A percentile compares a stretch with the other conserved stretches of the same genome.
These are phyloP conservation scores for Hydrophis major DNA, from an alignment of 2,797 vertebrate genomes.

Conservation along the genomic window DNA sequence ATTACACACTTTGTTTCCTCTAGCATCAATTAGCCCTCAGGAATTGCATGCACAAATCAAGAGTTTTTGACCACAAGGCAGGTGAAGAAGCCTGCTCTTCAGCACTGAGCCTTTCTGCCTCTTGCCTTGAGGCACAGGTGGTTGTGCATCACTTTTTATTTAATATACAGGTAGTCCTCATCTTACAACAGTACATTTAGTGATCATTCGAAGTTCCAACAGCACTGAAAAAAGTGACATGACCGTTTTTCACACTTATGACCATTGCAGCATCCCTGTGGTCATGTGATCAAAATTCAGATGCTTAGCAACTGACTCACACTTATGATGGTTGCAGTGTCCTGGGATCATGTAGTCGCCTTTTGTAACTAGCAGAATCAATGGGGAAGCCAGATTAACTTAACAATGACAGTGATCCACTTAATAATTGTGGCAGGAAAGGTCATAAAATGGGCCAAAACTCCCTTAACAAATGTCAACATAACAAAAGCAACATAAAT, in stretches of 20 bases:
- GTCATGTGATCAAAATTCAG: not conserved
- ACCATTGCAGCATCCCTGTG: not conserved
- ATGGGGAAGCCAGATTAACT: not conserved
- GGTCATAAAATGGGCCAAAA: not conserved
- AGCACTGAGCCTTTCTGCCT: not conserved
- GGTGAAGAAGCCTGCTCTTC: not conserved
- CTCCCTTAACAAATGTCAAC: not conserved
- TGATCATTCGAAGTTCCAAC: not conserved
- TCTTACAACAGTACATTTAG: not conserved
- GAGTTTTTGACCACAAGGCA: not conserved
- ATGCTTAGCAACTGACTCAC: not conserved
- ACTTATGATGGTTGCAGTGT: not conserved
- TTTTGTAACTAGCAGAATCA: not conserved
- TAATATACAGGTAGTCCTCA: not conserved
- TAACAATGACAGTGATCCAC: not conserved
- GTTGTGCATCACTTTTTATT: not conserved
- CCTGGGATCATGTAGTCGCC: not conserved
- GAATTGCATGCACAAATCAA: slow-evolving; percentile 25
- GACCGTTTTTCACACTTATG: not conserved
- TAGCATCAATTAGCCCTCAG: slow-evolving; percentile 46
- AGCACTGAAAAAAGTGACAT: not conserved
- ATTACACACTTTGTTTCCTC: slow-evolving; percentile 44
- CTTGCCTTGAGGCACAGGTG: not conserved
- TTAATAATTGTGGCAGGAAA: not conserved
- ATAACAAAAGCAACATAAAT: not conserved